Conservation (phyloP, 2,113 vertebrate species). For the Raja brachyura region DNA sequence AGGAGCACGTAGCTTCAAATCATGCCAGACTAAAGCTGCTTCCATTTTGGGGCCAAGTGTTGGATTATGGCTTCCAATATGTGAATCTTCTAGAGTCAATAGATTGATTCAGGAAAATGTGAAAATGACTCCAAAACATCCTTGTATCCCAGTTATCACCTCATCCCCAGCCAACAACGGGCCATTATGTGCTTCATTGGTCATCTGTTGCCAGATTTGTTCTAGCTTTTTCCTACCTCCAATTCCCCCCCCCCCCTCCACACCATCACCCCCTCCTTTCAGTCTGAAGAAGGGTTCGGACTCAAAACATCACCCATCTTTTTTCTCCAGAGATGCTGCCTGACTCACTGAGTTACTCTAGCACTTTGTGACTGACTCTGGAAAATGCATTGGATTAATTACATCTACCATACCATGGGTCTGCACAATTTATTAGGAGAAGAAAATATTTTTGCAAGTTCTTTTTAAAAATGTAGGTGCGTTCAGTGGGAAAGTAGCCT, state of each 20-base stretch:
- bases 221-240: too few relatives aligned
- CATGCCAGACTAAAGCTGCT: background rate
- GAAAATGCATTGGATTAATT: background rate
- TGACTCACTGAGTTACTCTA: too few relatives aligned
- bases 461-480: background rate
- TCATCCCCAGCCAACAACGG: too few relatives aligned
- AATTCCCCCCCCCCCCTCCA: too few relatives aligned
- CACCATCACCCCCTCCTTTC: too few relatives aligned
- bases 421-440: background rate
- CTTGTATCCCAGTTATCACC: too few relatives aligned
- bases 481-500: background rate
- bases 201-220: too few relatives aligned
- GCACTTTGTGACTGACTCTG: background rate
- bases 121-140: too few relatives aligned
- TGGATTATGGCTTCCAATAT: background rate
- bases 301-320: too few relatives aligned
- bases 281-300: too few relatives aligned
- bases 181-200: too few relatives aligned
- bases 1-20: background rate
- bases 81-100: background rate
- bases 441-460: background rate
- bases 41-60: background rate
- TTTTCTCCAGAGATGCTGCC: too few relatives aligned
- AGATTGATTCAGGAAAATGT: background rate
- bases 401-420: background rate